A percentile compares a stretch with the other conserved stretches of the same genome.
Conservation (phyloP, 37 sponge, comb jelly and placozoan genomes). For the Ephydatia muelleri region DNA sequence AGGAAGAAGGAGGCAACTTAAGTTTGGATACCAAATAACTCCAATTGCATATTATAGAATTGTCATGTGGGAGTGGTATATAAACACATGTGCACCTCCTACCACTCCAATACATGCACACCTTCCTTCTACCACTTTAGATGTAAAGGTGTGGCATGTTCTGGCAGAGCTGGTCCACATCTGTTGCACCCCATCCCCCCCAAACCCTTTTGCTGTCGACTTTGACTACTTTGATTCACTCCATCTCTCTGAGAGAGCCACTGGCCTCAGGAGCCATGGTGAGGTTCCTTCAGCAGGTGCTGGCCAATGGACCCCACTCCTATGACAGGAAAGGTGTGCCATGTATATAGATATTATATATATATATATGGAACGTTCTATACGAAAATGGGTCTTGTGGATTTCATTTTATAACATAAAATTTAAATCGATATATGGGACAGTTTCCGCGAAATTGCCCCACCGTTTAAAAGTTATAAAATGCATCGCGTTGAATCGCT, state of each 20-base stretch:
- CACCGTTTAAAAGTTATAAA: no score
- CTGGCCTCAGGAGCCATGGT: constrained; percentile 89
- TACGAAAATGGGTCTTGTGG: no score
- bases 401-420: no score
- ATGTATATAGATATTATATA: not conserved
- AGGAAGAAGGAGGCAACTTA: no score
- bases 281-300: constrained; percentile 43
- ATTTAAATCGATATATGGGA: no score
- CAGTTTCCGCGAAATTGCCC: no score
- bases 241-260: constrained; percentile 52
- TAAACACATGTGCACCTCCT: not conserved
- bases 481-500: no score
- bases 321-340: constrained; percentile 60
- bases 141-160: constrained; percentile 85
- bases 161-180: constrained; percentile 83
- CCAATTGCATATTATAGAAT: no score
- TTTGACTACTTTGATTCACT: constrained; percentile 82
- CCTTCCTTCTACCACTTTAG: constrained; percentile 13
- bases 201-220: constrained; percentile 94
- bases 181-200: constrained; percentile 79
- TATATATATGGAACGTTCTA: not conserved
- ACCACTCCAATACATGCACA: not conserved
- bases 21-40: not conserved
- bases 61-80: not conserved
- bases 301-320: constrained; percentile 47